Conservation (phyloP, 2,113 vertebrate species). For the Marmota monax region DNA sequence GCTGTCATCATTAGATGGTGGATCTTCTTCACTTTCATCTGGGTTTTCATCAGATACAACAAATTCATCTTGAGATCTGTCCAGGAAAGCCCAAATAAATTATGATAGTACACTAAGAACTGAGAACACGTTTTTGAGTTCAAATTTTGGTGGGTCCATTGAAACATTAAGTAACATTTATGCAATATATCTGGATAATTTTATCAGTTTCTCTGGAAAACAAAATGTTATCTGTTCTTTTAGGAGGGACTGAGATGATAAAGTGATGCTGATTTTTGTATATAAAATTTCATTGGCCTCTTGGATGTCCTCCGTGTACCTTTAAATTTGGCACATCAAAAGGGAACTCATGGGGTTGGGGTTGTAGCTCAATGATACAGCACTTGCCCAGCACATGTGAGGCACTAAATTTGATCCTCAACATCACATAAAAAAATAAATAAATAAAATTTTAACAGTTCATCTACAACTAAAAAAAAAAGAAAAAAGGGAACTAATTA, state of each 20-base stretch:
- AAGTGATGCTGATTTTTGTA: not conserved
- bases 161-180: constrained; percentile 40
- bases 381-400: too few species aligned
- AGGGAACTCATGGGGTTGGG: not conserved
- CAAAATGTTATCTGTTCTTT: not conserved
- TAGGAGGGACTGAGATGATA: not conserved
- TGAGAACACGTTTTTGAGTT: constrained; percentile 24
- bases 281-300: not conserved
- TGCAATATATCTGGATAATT: not conserved
- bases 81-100: constrained; percentile 45
- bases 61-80: constrained; percentile 95
- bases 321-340: too few species aligned
- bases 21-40: constrained; percentile 92
- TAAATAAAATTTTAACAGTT: too few species aligned
- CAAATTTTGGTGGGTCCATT: not conserved
- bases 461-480: too few species aligned
- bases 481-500: not conserved
- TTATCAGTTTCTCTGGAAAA: not conserved
- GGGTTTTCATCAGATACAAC: constrained; percentile 92
- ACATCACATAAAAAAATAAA: too few species aligned
- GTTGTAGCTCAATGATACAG: too few species aligned
- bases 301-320: not conserved
- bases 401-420: too few species aligned
- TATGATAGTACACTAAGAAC: not conserved
- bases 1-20: constrained; percentile 91